Evolutionary conservation across 2,888 invertebrate genomes (phyloP).

Genomic region (Sminthurides aquaticus): DNA sequence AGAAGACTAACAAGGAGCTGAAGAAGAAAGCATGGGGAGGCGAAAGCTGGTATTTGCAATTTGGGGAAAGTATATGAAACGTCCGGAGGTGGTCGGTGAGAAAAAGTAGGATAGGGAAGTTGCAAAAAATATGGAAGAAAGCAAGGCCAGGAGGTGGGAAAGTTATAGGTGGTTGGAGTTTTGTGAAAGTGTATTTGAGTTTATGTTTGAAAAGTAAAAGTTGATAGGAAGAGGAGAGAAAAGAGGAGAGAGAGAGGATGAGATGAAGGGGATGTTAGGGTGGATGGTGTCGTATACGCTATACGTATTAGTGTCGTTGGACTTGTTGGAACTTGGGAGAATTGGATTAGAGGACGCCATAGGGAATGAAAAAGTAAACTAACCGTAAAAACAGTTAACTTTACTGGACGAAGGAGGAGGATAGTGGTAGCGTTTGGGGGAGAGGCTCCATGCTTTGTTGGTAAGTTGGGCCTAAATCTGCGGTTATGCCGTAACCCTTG

Average conservation of each 20-base stretch:
- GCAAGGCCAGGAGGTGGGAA: no score
- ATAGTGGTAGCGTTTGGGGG: neutral
- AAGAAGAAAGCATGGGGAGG: no score
- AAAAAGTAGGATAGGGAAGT: no score
- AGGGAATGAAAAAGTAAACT: constrained; percentile 21
- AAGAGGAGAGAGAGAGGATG: constrained; percentile 2
- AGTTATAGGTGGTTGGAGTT: no score
- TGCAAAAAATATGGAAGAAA: no score
- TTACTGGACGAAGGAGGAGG: constrained; percentile 2
- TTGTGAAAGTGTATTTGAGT: neutral
- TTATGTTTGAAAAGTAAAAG: constrained; percentile 3
- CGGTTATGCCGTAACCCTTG: no score
- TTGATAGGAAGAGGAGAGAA: neutral
- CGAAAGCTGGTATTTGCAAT: no score
- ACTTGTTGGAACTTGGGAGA: constrained; percentile 3
- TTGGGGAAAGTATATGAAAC: no score
- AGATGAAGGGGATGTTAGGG: neutral
- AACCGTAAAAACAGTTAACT: constrained; percentile 21
- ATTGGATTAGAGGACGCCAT: constrained; percentile 20
- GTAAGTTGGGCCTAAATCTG: no score
- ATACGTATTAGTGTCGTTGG: neutral
- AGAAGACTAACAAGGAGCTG: no score
- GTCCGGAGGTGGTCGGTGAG: no score
- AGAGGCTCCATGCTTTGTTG: neutral
- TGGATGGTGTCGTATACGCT: neutral